Base-by-base conservation (phyloP, 2,113 vertebrate species). In the Gulo gulo region DNA sequence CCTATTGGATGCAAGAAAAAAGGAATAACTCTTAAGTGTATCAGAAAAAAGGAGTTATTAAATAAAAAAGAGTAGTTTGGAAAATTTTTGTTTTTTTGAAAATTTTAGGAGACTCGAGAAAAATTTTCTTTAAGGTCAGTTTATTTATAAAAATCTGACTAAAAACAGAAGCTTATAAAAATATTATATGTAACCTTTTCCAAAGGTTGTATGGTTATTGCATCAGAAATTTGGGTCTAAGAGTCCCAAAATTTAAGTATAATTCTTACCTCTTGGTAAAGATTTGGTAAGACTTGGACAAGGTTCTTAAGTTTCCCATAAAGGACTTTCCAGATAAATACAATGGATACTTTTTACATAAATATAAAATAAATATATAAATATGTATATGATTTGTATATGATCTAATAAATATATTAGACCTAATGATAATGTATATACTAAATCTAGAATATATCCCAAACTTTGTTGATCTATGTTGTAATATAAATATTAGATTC, bases 331-430 rank as follows among this genome's bases (percentile, higher is more conserved):
- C 65, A 63, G 6, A 16, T 85, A 89, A 96, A 55, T 82, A 74
- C 13, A 92, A 55, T 76, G 7, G 5, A 23, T 76, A 63, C 4
- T 85, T 50, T 85, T 88, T 83, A n/a, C 73, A 7, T 78, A 89
- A 93, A 59, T 92, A 67, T 63, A 94, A 90, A n/a, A 57, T 24
- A 92, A 55, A 42, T 79, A 81, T 86, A 71, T 69, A 94, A 78
- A 78, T 92, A 31, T 82, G 12, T 15, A 63, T n/a, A 52, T 86
- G 24, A 73, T 86, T 36, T 82, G 12, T 20, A 63, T n/a, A 65
- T 79, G 24, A 79, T 78, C 31, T 85, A 69, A 71, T 71, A 82
- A 16, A 90, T 69, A 31, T 14, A 36, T 65, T 65, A 76, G 2
- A 12, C 23, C 52, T 74, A 69, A 36, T 69, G 67, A 69, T 69